Percentiles rank a stretch among this genome's conserved stretches.
Conservation (phyloP, 1,140 invertebrate species). For the Idris sp. region DNA sequence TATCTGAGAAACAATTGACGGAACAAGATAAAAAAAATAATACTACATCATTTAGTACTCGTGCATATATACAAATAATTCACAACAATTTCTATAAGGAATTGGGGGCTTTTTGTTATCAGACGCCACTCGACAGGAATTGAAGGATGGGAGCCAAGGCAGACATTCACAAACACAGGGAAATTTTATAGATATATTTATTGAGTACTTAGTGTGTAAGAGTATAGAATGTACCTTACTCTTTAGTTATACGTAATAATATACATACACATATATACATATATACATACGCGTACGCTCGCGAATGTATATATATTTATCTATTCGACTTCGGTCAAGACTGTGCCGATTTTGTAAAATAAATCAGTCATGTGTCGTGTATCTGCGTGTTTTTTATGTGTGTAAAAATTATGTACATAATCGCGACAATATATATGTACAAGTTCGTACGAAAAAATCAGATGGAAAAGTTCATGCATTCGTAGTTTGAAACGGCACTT, state of each 20-base stretch:
- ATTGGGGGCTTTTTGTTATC: constrained; percentile 34
- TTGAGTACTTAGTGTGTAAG: constrained; percentile 78
- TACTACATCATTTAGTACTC: too few relatives aligned
- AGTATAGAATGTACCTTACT: constrained; percentile 77
- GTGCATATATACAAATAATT: too few relatives aligned
- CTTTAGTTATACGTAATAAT: constrained; percentile 76
- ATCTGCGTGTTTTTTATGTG: constrained; percentile 55
- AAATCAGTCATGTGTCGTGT: constrained; percentile 69
- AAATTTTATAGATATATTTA: constrained; percentile 78
- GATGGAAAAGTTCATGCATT: constrained; percentile 28
- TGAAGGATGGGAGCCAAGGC: constrained; percentile 67
- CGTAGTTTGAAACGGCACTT: not conserved
- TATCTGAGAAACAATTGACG: too few relatives aligned
- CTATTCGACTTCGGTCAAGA: constrained; percentile 47
- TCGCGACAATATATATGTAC: constrained; percentile 65
- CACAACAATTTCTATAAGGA: constrained; percentile 18
- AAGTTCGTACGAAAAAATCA: constrained; percentile 57
- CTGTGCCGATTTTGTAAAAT: constrained; percentile 69
- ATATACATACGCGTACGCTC: constrained; percentile 64
- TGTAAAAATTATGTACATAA: constrained; percentile 62
- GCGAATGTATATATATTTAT: constrained; percentile 66
- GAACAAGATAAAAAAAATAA: too few relatives aligned
- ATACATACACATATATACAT: constrained; percentile 70
- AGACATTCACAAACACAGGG: constrained; percentile 77
- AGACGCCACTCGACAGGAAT: constrained; percentile 70